Evolutionary conservation across 2,888 invertebrate genomes (phyloP), one percentile per base, ranked within the genome.

Genomic region (Actias luna): DNA sequence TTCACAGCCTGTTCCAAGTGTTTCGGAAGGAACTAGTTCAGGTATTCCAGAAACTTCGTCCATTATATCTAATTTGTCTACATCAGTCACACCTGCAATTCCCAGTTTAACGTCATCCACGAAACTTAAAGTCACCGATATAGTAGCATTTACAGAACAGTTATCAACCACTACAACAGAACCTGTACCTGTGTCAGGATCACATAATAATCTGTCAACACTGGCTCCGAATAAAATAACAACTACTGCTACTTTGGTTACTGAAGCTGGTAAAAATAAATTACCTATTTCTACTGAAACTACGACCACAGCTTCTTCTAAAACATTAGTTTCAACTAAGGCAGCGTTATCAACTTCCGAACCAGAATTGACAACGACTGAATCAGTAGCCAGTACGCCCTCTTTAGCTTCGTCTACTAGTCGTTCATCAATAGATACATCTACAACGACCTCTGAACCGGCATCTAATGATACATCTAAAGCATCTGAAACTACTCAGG

Each of bases 401-500:
- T 39, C 64, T 50, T 46, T 50, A 59, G 52, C 58, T 29, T n/a
- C 64, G 39, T 27, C 66, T 16, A 50, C 16, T 27, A 18, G 16
- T 22, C 7, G 35, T 22, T 14, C 12, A 31, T 58, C 58, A 31
- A 18, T 39, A 36, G 55, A 52, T 52, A 36, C 25, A 39, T 12
- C 22, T 31, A 22, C 2, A 25, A 18, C 61, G 18, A 29, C 33
- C 12, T 25, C 50, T 35, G 55, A 60, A 58, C 46, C 63, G 61
- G 18, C 63, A 59, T n/a, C 62, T 4, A 50, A 61, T 55, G 57
- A 55, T 27, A 18, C 64, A 55, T 31, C 65, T 57, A 64, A 60
- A n/a, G 39, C 65, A 5, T 62, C 69, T 5, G 62, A 64, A 39
- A 64, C 65, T 31, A 39, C 66, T 63, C 69, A 72, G 66, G 62